phyloP scores from a whole-genome alignment of 2,888 invertebrate genomes.

The Dione juno region DNA sequence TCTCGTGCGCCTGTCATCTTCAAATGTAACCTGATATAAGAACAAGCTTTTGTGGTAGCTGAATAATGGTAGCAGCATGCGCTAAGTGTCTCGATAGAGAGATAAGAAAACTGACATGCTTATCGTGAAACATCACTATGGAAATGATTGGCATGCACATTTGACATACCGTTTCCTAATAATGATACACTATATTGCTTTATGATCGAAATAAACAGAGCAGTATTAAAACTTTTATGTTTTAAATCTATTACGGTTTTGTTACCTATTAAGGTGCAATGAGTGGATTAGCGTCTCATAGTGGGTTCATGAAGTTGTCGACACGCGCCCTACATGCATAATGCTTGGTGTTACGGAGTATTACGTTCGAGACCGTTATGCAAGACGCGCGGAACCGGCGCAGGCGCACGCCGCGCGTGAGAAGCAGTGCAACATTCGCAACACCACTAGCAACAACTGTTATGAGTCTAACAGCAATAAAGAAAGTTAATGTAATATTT shows the following conservation, averaged over 20 bases:
- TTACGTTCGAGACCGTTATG: slow-evolving; percentile 77
- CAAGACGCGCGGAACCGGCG: slow-evolving; percentile 70
- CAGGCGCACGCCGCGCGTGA: slow-evolving; percentile 57
- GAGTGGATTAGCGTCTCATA: slow-evolving; percentile 36
- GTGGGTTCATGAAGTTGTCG: slow-evolving; percentile 45
- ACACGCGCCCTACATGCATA: slow-evolving; percentile 77
- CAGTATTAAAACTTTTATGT: slow-evolving; percentile 4
- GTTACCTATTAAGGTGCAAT: too few relatives aligned
- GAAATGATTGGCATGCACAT: slow-evolving; percentile 4
- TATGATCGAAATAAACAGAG: neutral
- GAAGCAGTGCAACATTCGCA: slow-evolving; percentile 68
- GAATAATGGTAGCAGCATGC: slow-evolving; percentile 65
- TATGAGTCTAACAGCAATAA: slow-evolving; percentile 57
- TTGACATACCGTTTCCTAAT: neutral
- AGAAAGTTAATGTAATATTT: slow-evolving; percentile 45
- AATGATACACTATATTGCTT: neutral
- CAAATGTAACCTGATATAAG: slow-evolving; percentile 65
- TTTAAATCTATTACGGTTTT: too few relatives aligned
- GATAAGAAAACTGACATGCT: slow-evolving; percentile 40
- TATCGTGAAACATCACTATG: slow-evolving; percentile 18
- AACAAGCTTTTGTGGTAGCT: slow-evolving; percentile 70
- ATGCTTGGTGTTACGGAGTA: slow-evolving; percentile 72
- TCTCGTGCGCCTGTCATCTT: slow-evolving; percentile 75
- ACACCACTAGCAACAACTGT: slow-evolving; percentile 57
- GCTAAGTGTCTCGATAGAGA: slow-evolving; percentile 55